These are phyloP conservation scores for Tromatobia lineatoria DNA, from an alignment of 2,888 invertebrate species.

Conservation along the genomic window DNA sequence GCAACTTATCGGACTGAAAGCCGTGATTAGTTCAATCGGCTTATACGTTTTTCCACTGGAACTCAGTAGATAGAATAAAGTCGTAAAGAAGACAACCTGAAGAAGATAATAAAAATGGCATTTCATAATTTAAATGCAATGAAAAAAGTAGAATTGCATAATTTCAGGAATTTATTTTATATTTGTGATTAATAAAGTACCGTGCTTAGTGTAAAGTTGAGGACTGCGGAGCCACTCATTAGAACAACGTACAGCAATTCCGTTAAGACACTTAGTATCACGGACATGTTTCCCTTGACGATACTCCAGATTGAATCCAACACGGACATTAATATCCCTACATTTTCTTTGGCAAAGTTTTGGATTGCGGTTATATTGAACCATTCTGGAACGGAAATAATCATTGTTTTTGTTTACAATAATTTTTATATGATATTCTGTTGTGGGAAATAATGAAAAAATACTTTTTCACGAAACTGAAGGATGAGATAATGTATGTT, in stretches of 20 bases:
- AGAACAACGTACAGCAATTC: constrained; percentile 95
- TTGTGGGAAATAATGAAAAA: too few species aligned
- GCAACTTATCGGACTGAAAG: constrained; percentile 93
- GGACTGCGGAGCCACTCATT: constrained; percentile 95
- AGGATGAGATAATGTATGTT: too few species aligned
- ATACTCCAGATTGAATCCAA: constrained; percentile 95
- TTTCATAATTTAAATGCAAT: not conserved
- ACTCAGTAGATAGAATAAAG: constrained; percentile 97
- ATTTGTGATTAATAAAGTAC: constrained; percentile 87
- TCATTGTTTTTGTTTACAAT: not conserved
- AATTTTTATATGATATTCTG: too few species aligned
- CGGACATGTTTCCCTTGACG: constrained; percentile 95
- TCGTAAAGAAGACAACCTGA: constrained; percentile 98
- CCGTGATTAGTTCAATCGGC: constrained; percentile 95
- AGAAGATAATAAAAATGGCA: constrained; percentile 66
- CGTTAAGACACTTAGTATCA: constrained; percentile 93
- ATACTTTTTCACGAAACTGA: too few species aligned
- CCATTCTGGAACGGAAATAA: constrained; percentile 86
- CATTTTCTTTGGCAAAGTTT: constrained; percentile 95
- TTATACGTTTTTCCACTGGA: constrained; percentile 95
- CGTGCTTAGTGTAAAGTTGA: constrained; percentile 94
- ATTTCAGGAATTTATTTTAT: not conserved
- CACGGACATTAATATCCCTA: constrained; percentile 95
- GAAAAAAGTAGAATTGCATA: not conserved
- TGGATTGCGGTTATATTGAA: constrained; percentile 91